Percentiles rank a stretch among this genome's conserved stretches.
Evolutionary conservation across 2,113 vertebrate species (phyloP).

Genomic region (Ptychochromis oligacanthus): DNA sequence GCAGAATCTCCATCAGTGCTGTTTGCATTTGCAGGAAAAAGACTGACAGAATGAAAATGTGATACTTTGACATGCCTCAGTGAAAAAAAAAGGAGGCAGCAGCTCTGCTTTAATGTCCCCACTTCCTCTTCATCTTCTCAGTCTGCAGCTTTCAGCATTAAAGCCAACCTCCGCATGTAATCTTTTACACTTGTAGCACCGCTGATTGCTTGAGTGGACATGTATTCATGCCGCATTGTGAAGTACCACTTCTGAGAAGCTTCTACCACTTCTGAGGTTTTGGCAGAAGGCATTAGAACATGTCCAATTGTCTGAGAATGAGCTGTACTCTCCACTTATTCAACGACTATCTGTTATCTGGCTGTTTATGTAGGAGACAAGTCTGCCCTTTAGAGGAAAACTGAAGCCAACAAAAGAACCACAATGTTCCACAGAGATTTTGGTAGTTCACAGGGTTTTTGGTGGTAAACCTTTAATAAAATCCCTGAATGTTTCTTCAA

Average conservation of each 20-base stretch:
- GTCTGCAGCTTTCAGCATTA: background rate
- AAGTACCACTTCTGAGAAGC: constrained; percentile 10
- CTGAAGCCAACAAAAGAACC: background rate
- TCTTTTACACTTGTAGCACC: background rate
- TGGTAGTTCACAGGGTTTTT: background rate
- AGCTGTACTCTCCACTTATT: background rate
- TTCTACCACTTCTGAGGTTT: no score
- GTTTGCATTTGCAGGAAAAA: background rate
- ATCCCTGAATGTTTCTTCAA: background rate
- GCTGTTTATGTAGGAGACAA: background rate
- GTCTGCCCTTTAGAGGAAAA: background rate
- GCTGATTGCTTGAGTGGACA: constrained; percentile 53
- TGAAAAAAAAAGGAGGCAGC: background rate
- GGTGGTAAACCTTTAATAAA: background rate
- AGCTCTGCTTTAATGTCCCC: background rate
- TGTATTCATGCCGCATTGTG: background rate
- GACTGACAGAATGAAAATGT: background rate
- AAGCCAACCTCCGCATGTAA: background rate
- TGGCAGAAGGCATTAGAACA: background rate
- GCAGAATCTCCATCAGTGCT: background rate
- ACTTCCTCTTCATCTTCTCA: background rate
- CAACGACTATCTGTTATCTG: background rate
- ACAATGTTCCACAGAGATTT: background rate
- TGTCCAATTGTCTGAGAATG: background rate
- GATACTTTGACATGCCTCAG: background rate